phyloP scores from a whole-genome alignment of 2,113 vertebrate species.

The Suricata suricatta region DNA sequence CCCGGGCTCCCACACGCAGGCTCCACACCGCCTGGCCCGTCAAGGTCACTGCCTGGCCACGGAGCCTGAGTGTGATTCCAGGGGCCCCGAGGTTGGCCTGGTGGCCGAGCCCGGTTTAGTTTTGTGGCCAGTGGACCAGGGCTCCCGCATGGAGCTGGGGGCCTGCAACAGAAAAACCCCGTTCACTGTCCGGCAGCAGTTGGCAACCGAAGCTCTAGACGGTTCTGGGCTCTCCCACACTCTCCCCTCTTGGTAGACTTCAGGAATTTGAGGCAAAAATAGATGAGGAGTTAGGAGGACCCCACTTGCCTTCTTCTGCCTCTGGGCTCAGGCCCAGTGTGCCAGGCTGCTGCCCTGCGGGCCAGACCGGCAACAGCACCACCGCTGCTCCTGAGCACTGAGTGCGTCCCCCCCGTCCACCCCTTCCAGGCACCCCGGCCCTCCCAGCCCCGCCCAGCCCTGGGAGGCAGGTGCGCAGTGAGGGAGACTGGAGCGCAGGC shows the following conservation, averaged over 20 bases:
- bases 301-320: too few relatives aligned
- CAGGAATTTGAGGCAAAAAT: background rate
- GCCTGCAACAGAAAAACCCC: background rate
- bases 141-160: accelerated
- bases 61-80: accelerated
- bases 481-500: background rate
- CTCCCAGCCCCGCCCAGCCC: accelerated
- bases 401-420: accelerated
- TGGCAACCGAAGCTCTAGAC: background rate
- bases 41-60: background rate
- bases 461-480: background rate
- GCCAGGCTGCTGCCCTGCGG: accelerated
- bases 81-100: background rate
- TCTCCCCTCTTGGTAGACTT: background rate
- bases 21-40: background rate
- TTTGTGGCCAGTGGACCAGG: background rate
- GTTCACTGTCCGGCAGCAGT: background rate
- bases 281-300: background rate
- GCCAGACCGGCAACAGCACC: background rate
- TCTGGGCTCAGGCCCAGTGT: background rate
- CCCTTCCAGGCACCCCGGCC: accelerated
- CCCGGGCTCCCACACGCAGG: accelerated
- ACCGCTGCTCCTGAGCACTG: too few relatives aligned
- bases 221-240: background rate
- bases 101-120: too few relatives aligned